Percentiles rank a stretch among this genome's conserved stretches.
Evolutionary conservation across 2,888 invertebrate species (phyloP).

Genomic region (Tholera decimalis): DNA sequence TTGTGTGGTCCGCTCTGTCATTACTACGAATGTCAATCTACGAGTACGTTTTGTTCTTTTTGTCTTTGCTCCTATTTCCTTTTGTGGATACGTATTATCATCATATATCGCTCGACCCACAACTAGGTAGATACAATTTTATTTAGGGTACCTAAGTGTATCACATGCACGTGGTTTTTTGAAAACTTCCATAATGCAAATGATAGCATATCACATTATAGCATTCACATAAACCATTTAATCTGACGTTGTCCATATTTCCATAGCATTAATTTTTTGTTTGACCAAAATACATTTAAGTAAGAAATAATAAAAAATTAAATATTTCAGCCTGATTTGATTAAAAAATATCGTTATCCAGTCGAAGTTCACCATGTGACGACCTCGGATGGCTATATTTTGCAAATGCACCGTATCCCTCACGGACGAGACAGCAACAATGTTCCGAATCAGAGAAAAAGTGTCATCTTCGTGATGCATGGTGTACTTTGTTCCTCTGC

Average conservation of each 20-base stretch:
- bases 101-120: too few relatives aligned
- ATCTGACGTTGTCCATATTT: neutral
- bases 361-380: conserved; percentile 92
- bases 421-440: conserved; percentile 86
- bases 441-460: conserved; percentile 83
- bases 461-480: conserved; percentile 93
- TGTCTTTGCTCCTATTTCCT: neutral
- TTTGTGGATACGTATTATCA: neutral
- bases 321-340: conserved; percentile 76
- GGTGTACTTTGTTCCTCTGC: conserved; percentile 94
- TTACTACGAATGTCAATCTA: too few relatives aligned
- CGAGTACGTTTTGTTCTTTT: neutral
- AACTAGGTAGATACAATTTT: too few relatives aligned
- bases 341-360: conserved; percentile 92
- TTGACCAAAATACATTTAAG: neutral
- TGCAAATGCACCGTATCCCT: conserved; percentile 94
- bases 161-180: too few relatives aligned
- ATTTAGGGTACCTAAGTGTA: too few relatives aligned
- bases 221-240: neutral
- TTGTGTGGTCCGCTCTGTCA: too few relatives aligned
- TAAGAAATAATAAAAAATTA: neutral
- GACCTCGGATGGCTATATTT: conserved; percentile 95
- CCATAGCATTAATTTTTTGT: neutral
- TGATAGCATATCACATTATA: too few relatives aligned
- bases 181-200: too few relatives aligned